Evolutionary conservation across 2,797 vertebrate species (phyloP), one percentile per base, ranked within the genome.

Genomic region (Alauda arvensis): DNA sequence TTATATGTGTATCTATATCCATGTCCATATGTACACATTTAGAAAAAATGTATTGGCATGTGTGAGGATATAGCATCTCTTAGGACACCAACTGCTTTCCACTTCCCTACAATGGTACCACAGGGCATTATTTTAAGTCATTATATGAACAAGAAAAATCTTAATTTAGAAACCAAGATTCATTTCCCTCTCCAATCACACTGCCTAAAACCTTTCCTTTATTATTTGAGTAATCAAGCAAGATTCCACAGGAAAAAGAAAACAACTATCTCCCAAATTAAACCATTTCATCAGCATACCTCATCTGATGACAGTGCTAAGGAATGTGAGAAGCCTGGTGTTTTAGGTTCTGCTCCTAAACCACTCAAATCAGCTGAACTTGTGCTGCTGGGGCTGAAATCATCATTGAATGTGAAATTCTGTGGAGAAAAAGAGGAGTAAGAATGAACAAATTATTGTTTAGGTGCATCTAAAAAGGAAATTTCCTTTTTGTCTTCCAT

Each of bases 311-410:
- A 99, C 56, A 98, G 94, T 17, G 61, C 95, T 70, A 97, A 93
- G 75, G 97, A 97, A 84, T 98, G 98, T 0, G 98, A 98, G 84
- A 94, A 97, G 61, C 98, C 98, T 4, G 97, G 96, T 26, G 95
- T 91, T 97, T 97, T 98, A 66, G 97, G 96, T 83, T 98, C 98
- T 10, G 97, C 96, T 96, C 97, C 96, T 76, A 98, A 93, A 39
- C 98, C 98, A 1, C 98, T 98, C 95, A 99, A 86, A 91, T 99
- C 99, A 84, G 98, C 98, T 4, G 99, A 99, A 93, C 98, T 99
- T 77, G 97, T 97, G 92, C 98, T 99, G 97, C 99, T 99, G 94
- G 98, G 97, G 42, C 98, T 99, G 97, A 98, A 97, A 90, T 99
- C 98, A 49, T 99, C 98, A 0, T 95, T 98, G 93, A 97, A 91